Evolutionary conservation across 1,140 invertebrate species (phyloP), one percentile per base, ranked within the genome.

Genomic region (Trichonephila clavata): DNA sequence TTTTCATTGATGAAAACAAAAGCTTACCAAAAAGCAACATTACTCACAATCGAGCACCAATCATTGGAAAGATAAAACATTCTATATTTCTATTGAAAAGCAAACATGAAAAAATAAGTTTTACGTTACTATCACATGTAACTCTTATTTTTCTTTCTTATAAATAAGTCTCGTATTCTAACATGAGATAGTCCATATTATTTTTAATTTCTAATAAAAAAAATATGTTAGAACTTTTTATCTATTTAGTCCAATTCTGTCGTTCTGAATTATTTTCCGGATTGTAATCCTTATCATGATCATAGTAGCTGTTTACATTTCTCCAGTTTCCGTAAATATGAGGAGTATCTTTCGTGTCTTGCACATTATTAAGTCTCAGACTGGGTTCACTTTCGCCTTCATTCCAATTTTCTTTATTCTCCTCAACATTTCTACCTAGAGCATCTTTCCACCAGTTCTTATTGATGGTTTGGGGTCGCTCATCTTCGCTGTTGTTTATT

Each of bases 291-390:
- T 60, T 84, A 14, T 59, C 83, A 32, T 84, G 83, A 63, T 63
- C 86, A 16, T 21, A 87, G 39, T 63, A 63, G 16, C 39, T 63
- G 32, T 63, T 63, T 24, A 63, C 4, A 87, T 6, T 63, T 39
- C 86, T 61, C 86, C 59, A 63, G 21, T 57, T 57, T 21, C 86
- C 86, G 16, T 63, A 87, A 13, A 27, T 39, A 39, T 87, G 86
- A 65, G 86, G 86, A 18, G 86, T 87, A 27, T 87, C 86, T 87
- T 63, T 87, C 16, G n/a, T 60, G 18, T 63, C 86, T 83, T 83
- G 50, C 3, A 24, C 43, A 14, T 83, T 83, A 50, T 83, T 83
- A 3, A 57, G 20, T n/a, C 43, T 59, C 21, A 24, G 39, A 13
- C 50, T 57, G 7, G 39, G 43, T 10, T 83, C 39, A n/a, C 50